Evolutionary conservation across 2,797 vertebrate genomes (phyloP), one percentile per base, ranked within the genome.

Genomic region (Melanotaenia maccullochi): DNA sequence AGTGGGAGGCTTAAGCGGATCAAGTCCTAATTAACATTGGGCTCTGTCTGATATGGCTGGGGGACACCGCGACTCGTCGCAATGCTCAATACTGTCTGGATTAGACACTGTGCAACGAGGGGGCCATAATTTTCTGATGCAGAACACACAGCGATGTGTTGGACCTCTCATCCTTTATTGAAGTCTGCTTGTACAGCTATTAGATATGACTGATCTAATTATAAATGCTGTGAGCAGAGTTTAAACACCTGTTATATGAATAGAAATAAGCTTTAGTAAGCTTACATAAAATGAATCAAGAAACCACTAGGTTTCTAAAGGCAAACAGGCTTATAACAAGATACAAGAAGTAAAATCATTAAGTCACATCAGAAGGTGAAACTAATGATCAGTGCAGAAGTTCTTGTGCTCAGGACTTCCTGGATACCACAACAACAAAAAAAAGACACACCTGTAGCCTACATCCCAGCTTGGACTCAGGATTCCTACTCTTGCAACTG

Each of bases 1-100:
- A 81, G 84, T 63, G 81, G 71, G 79, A 80, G 9, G 79, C 65
- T 85, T 93, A 94, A 93, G 92, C 82, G 85, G 93, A 94, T 94
- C 87, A 93, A 79, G 87, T 66, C 83, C 89, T 93, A 92, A 93
- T 92, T 90, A 92, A 93, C 83, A 73, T 62, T 65, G 80, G 79
- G 28, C 77, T 82, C 22, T 54, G 85, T 75, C 71, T 75, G 86
- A 92, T 75, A 76, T 83, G 85, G 73, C 65, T 1, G 73, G 82
- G 81, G 73, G 82, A 72, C 75, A 73, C 78, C 60, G 40, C 60
- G 18, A 75, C 68, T 59, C 54, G 55, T 74, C 66, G 85, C 78
- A 72, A 70, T 64, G 56, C 79, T 84, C 83, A 68, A 63, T 77
- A 58, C 76, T 69, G 70, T 89, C 79, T 86, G 85, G 76, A 86